phyloP scores from a whole-genome alignment of 2,113 vertebrate genomes.

The Macroglossus sobrinus region DNA sequence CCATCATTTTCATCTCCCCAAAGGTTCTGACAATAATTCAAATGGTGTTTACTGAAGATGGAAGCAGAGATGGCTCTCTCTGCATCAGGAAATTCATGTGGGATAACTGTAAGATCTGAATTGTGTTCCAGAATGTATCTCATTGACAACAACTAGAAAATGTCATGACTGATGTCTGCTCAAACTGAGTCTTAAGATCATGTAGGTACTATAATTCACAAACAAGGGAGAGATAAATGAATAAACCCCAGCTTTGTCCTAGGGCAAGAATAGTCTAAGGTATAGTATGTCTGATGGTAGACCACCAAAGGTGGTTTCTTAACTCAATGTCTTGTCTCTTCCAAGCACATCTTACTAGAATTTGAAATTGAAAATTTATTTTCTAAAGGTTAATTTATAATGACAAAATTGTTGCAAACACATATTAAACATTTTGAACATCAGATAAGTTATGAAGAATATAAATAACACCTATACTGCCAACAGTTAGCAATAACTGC shows the following conservation, averaged over 20 bases:
- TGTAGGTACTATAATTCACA: background rate
- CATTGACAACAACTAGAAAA: background rate
- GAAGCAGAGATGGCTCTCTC: background rate
- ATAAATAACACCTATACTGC: constrained; percentile 23
- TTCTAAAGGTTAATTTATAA: constrained; percentile 7
- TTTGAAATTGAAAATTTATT: background rate
- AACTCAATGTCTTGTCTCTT: background rate
- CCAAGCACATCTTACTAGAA: background rate
- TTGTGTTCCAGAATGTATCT: background rate
- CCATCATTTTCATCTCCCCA: background rate
- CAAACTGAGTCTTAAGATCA: background rate
- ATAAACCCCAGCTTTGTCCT: background rate
- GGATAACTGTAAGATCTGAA: background rate
- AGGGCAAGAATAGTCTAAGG: background rate
- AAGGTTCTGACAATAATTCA: background rate
- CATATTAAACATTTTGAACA: constrained; percentile 20
- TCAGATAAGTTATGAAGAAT: background rate
- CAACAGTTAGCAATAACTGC: background rate
- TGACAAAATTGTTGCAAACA: background rate
- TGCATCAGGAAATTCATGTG: background rate
- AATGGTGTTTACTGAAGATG: background rate
- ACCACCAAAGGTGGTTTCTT: background rate
- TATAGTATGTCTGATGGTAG: background rate
- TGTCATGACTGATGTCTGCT: background rate
- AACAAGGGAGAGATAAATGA: background rate